These are phyloP conservation scores for Camelus dromedarius DNA, from an alignment of 2,113 vertebrate species.

Conservation along the genomic window DNA sequence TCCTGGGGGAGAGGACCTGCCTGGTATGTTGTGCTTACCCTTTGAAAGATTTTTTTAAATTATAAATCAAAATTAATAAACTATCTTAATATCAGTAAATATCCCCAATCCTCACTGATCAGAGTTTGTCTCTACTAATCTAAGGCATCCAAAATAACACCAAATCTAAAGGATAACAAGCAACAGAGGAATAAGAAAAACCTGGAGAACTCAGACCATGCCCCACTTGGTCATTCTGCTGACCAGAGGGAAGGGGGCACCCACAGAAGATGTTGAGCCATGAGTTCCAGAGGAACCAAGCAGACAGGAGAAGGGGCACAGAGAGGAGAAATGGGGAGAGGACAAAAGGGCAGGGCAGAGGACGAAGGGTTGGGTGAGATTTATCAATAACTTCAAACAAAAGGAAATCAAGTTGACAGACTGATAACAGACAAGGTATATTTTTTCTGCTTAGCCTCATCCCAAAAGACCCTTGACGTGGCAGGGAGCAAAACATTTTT, in stretches of 20 bases:
- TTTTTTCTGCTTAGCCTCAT: neutral
- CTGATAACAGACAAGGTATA: neutral
- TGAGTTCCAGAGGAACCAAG: neutral
- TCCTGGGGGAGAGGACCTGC: neutral
- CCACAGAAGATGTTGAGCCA: accelerated
- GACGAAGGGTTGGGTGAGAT: neutral
- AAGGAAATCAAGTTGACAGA: neutral
- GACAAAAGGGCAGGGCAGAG: neutral
- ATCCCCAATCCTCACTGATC: neutral
- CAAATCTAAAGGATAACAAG: neutral
- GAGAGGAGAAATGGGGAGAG: accelerated
- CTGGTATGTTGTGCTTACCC: neutral
- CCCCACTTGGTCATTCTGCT: too few relatives aligned
- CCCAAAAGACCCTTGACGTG: neutral
- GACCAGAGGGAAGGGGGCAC: neutral
- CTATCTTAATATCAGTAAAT: neutral
- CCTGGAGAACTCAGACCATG: neutral
- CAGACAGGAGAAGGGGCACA: neutral
- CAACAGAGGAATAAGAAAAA: neutral
- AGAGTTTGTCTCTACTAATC: neutral
- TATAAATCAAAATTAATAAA: neutral
- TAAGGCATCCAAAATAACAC: neutral
- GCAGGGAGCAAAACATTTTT: neutral
- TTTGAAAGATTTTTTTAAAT: neutral
- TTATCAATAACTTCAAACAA: neutral